Base-by-base conservation (phyloP, 2,888 invertebrate species). In the Copidosoma aretas region DNA sequence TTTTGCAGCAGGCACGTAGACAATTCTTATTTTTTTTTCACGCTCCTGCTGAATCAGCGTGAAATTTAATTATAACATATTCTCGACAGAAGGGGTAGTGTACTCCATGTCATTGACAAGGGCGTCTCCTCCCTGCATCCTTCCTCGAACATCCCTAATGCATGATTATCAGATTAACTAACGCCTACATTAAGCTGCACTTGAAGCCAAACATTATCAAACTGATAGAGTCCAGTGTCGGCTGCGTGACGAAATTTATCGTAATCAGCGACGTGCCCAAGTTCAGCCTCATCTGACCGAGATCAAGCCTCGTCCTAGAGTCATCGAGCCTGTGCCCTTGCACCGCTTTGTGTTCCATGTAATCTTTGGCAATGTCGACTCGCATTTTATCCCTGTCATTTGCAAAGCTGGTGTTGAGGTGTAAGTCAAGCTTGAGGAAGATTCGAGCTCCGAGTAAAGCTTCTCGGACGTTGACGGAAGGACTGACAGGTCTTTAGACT, bases 401-500 rank as follows among this genome's bases (percentile, higher is more conserved):
- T 64, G 72, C 61, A 57, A 73, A 75, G 19, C 71, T 75, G 10
- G 57, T 65, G 8, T 54, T 68, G 15, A n/a, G 49, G 12, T 52
- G 59, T 10, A 61, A 70, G 60, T 71, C 66, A 51, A 53, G 22
- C 70, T 70, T 74, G 73, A 41, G 17, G 51, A 64, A 2, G 68
- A 68, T 61, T 56, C 73, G 56, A 32, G 64, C 41, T 60, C 73
- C 0, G 61, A 66, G 10, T 65, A 57, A 21, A 32, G 39, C 15
- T 84, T 78, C 76, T 84, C 81, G 73, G 81, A 81, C 75, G 83
- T 90, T 91, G 19, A n/a, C 93, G 84, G 77, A 92, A 93, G 59
- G 91, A 91, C 61, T 93, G 82, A 84, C 93, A 93, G 73, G 92
- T 90, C 90, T 93, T 91, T 1, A 93, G 93, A 79, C 93, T 93